A percentile compares a stretch with the other conserved stretches of the same genome.
These are phyloP conservation scores for Eristalis arbustorum DNA, from an alignment of 2,888 invertebrate genomes.

Conservation along the genomic window DNA sequence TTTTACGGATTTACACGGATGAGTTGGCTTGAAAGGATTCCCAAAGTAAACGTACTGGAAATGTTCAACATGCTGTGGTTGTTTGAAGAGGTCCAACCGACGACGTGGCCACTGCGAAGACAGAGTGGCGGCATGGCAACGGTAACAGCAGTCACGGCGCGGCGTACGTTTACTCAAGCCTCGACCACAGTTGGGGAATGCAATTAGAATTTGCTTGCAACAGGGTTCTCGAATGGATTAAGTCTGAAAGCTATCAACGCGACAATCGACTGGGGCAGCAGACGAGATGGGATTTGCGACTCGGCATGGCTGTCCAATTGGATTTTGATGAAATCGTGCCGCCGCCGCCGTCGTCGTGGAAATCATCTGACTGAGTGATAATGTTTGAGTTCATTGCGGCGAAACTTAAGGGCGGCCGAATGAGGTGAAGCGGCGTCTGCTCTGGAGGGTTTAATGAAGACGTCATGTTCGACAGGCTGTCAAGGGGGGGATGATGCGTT, in stretches of 20 bases:
- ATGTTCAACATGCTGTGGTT: slow-evolving; percentile 64
- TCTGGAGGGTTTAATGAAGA: not conserved
- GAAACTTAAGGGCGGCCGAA: not conserved
- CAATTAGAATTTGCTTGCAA: slow-evolving; percentile 65
- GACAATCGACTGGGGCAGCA: not conserved
- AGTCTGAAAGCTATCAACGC: slow-evolving; percentile 37
- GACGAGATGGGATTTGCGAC: slow-evolving; percentile 2
- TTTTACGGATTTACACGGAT: slow-evolving; percentile 70
- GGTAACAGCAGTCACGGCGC: not conserved
- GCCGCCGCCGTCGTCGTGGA: not conserved
- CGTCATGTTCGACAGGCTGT: not conserved
- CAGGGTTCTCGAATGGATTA: slow-evolving; percentile 51
- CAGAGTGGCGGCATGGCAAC: not conserved
- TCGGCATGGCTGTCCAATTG: slow-evolving; percentile 46
- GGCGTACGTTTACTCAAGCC: not conserved
- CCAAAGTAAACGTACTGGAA: slow-evolving; percentile 66
- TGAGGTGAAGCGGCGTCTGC: not conserved
- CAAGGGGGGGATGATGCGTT: not conserved
- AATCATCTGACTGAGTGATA: slow-evolving; percentile 8
- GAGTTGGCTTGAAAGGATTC: slow-evolving; percentile 61
- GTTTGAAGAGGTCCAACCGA: slow-evolving; percentile 44
- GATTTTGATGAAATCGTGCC: slow-evolving; percentile 61
- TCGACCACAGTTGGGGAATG: slow-evolving; percentile 16
- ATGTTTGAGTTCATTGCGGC: slow-evolving; percentile 10
- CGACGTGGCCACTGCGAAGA: not conserved